Evolutionary conservation across 2,113 vertebrate species (phyloP), one percentile per base, ranked within the genome.

Genomic region (Carassius gibelio): DNA sequence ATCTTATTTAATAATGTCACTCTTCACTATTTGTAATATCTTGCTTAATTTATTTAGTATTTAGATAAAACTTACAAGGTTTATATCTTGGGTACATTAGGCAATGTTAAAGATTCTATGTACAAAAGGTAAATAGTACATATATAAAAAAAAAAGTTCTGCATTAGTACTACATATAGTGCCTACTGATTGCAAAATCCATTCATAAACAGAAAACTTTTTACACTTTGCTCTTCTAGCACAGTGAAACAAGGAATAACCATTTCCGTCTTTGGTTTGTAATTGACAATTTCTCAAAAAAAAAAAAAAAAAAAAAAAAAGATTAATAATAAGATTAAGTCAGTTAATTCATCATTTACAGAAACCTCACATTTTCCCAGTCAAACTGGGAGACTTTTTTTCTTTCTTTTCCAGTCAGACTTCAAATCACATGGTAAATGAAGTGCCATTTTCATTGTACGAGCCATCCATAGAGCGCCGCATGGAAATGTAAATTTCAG

Each of bases 341-440:
- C 0, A 42, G 45, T n/a, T 21, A 21, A 6, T 21, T 23, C 21
- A 48, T 74, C 21, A 74, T 23, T 45, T 23, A 74, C 21, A 30
- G 45, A 10, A n/a, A 21, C 10, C 21, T 74, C 69, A 74, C 5
- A 5, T n/a, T 72, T 9, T 74, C 38, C 38, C 69, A 45, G 5
- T 45, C 69, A 38, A 38, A 38, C 19, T 30, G 21, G 2, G 8
- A 4, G 8, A 61, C 21, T n/a, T 23, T 61, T 61, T 62, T 11
- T 62, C 59, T 61, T 61, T 3, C 42, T 45, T 45, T 45, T 9
- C 45, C 45, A 48, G 10, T 48, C 45, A 48, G 45, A 48, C 45
- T 48, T 30, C 30, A 30, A 30, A 30, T 82, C 38, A 89, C 88
- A 89, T 89, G 45, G 88, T 89, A 34, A 89, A 89, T 3, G 88